Conservation (phyloP, 2,797 vertebrate species). For the Rousettus madagascariensis region DNA sequence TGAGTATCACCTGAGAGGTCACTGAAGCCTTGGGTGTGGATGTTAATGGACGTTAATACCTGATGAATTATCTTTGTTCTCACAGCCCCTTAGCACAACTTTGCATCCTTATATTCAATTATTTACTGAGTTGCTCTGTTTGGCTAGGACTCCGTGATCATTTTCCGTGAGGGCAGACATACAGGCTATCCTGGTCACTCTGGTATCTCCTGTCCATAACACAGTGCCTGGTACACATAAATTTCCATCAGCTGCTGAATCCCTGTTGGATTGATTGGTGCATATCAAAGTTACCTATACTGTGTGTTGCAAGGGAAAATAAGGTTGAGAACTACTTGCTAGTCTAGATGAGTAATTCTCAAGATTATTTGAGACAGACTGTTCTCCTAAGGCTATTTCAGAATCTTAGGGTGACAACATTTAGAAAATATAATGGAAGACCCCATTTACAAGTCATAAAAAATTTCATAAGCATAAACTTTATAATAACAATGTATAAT, state of each 20-base stretch:
- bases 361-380: neutral
- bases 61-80: neutral
- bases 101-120: conserved; percentile 7
- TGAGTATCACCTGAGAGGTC: neutral
- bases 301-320: neutral
- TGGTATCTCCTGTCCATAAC: neutral
- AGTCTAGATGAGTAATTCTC: neutral
- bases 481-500: neutral
- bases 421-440: neutral
- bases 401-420: neutral
- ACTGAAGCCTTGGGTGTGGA: neutral
- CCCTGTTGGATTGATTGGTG: neutral
- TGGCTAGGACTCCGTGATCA: neutral
- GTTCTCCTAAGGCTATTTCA: neutral
- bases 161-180: neutral
- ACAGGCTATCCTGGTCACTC: neutral
- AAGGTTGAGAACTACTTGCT: neutral
- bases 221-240: neutral
- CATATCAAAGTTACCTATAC: neutral
- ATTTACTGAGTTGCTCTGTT: neutral
- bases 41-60: neutral
- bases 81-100: neutral
- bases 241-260: neutral
- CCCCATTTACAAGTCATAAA: neutral
- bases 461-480: conserved; percentile 8